Percentiles rank a stretch among this genome's conserved stretches.
Conservation (phyloP, 2,888 invertebrate species). For the Kryphioiulus occultus region DNA sequence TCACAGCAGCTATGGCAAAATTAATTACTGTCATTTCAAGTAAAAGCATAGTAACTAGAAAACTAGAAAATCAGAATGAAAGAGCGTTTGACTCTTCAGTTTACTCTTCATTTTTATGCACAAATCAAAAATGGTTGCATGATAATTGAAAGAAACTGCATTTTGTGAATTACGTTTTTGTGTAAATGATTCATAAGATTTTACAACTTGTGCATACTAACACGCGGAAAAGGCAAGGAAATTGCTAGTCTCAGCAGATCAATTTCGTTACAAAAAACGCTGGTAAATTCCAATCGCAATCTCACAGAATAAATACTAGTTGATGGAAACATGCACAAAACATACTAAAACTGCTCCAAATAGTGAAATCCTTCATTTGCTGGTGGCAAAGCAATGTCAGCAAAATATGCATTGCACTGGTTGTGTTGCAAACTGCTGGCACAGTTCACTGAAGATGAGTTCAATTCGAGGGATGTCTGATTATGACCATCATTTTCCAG, state of each 20-base stretch:
- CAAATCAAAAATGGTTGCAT: too few species aligned
- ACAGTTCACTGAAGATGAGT: not conserved
- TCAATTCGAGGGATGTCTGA: not conserved
- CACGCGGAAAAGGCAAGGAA: too few species aligned
- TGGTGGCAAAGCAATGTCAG: not conserved
- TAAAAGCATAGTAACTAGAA: too few species aligned
- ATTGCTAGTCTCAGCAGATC: not conserved
- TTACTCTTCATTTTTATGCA: too few species aligned
- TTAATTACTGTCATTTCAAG: too few species aligned
- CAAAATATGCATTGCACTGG: not conserved
- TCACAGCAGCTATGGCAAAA: too few species aligned
- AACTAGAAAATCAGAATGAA: too few species aligned
- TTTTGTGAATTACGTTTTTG: too few species aligned
- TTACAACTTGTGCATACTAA: too few species aligned
- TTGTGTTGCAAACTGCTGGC: not conserved
- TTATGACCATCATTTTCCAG: not conserved
- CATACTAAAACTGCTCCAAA: not conserved
- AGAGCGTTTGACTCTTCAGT: too few species aligned
- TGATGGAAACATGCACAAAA: not conserved
- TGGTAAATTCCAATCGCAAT: not conserved
- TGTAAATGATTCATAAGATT: too few species aligned
- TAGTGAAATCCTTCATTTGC: not conserved
- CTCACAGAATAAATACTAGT: not conserved
- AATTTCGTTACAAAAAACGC: not conserved
- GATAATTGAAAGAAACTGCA: too few species aligned